Evolutionary conservation across 2,888 invertebrate species (phyloP).

Genomic region (Abrostola triplasia): DNA sequence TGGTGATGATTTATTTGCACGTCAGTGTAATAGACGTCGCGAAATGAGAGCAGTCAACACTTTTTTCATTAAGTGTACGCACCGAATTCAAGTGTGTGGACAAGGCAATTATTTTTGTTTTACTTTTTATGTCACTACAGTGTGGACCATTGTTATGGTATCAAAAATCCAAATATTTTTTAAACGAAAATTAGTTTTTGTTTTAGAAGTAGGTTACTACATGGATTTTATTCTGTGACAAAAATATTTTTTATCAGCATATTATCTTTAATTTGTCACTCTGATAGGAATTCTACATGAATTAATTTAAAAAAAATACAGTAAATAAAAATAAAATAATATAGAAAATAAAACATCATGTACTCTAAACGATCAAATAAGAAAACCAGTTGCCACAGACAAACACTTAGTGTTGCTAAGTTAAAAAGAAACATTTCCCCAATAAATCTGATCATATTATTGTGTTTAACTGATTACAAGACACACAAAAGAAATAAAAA

Average conservation of each 20-base stretch:
- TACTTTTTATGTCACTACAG: conserved; percentile 6
- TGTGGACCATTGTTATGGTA: no score
- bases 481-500: conserved; percentile 14
- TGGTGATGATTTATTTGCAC: conserved; percentile 84
- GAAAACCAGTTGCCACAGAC: conserved; percentile 3
- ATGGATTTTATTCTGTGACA: no score
- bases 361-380: conserved; percentile 3
- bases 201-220: no score
- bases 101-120: conserved; percentile 15
- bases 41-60: conserved; percentile 75
- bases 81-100: conserved; percentile 41
- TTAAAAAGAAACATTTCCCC: background rate
- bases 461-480: conserved; percentile 6
- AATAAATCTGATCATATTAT: conserved; percentile 15
- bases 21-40: conserved; percentile 78
- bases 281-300: no score
- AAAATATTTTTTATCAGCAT: background rate
- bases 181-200: no score
- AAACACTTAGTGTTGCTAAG: background rate
- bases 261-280: background rate
- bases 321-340: background rate
- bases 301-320: no score
- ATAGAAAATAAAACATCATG: background rate
- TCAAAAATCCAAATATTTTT: no score
- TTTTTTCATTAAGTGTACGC: conserved; percentile 64